phyloP scores from a whole-genome alignment of 2,113 vertebrate species.

The Syngnathus floridae region DNA sequence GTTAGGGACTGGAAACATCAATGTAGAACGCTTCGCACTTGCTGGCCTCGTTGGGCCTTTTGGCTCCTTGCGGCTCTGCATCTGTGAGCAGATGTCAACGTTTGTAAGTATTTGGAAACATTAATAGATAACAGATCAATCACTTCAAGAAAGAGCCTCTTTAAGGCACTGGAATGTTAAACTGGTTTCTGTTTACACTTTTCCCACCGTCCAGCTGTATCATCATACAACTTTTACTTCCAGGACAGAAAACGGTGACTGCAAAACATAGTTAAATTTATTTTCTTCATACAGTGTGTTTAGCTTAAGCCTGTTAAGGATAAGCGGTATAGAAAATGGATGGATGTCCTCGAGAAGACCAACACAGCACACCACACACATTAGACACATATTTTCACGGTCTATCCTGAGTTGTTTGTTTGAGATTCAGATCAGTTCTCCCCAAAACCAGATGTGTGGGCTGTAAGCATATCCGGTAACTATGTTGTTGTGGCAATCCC shows the following conservation, averaged over 20 bases:
- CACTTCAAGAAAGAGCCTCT: constrained; percentile 16
- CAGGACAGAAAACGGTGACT: constrained; percentile 2
- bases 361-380: background rate
- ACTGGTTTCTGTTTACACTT: constrained; percentile 23
- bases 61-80: constrained; percentile 5
- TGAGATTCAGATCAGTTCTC: no score
- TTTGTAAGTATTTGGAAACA: constrained; percentile 19
- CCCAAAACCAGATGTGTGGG: background rate
- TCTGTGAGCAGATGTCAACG: constrained; percentile 25
- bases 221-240: constrained; percentile 4
- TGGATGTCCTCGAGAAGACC: background rate
- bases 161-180: constrained; percentile 30
- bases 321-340: background rate
- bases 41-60: background rate
- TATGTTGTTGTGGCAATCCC: background rate
- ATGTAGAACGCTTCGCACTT: background rate
- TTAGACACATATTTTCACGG: background rate
- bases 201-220: background rate
- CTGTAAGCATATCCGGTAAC: background rate
- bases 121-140: constrained; percentile 32
- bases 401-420: no score
- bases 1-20: constrained; percentile 28
- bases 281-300: background rate
- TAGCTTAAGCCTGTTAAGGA: background rate
- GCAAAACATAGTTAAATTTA: background rate